Evolutionary conservation across 2,797 vertebrate species (phyloP), one percentile per base, ranked within the genome.

Genomic region (Pangasius djambal): DNA sequence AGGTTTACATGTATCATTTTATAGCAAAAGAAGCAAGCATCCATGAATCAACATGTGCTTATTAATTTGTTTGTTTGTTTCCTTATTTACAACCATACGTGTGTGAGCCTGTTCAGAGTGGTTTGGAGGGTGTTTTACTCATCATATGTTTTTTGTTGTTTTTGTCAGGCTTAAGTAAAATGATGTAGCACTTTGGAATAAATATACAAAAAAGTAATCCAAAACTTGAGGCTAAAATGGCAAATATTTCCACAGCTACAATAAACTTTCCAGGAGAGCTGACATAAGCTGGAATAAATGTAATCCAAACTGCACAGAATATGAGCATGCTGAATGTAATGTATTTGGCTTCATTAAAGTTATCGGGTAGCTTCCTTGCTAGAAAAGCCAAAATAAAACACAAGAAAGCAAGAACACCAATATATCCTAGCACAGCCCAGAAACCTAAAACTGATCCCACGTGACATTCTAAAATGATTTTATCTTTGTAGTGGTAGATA

Each of bases 291-390:
- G 96, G 96, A 40, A 96, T 96, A 52, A 96, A 96, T 0, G 96
- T 95, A 86, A 96, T 93, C 96, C 96, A 96, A 0, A 96, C 96
- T 0, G 94, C 94, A 89, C 95, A 96, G 92, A 96, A 96, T 91
- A 96, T 96, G 55, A 96, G 8, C 96, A 96, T 96, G 91, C 96
- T 96, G 84, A 96, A 96, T 2, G 96, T 96, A 89, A 96, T 95
- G 1, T 94, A 96, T 85, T 94, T 96, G 0, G 95, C 95, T 83
- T 96, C 96, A 69, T 96, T 96, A 9, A 96, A 96, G 83, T 96
- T 95, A 92, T 96, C 93, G 50, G 96, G 95, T 2, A 96, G 85
- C 55, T 96, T 96, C 40, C 96, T 89, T 59, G 94, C 96, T 75
- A 96, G 55, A 93, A 96, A 95, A 50, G 96, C 95, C 0, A 96